Percentiles rank a stretch among this genome's conserved stretches.
These are phyloP conservation scores for Pantherophis guttatus DNA, from an alignment of 2,113 vertebrate genomes.

Conservation along the genomic window DNA sequence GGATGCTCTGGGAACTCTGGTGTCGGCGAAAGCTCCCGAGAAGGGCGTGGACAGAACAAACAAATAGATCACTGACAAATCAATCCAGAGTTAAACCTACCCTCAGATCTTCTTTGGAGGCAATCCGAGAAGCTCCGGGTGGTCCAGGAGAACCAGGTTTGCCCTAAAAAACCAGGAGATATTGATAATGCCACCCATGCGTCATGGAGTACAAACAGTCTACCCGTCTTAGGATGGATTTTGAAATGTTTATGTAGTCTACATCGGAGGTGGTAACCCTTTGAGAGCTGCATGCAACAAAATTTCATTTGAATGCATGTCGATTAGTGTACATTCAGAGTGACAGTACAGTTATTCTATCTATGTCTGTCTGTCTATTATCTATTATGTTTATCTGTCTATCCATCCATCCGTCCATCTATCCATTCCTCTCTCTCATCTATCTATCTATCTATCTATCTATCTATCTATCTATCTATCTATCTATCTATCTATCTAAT, in stretches of 20 bases:
- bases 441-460: too few relatives aligned
- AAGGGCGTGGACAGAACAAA: not conserved
- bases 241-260: not conserved
- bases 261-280: too few relatives aligned
- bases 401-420: too few relatives aligned
- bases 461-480: too few relatives aligned
- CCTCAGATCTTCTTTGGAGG: slow-evolving; percentile 75
- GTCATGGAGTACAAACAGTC: not conserved
- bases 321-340: too few relatives aligned
- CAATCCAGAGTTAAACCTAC: slow-evolving; percentile 51
- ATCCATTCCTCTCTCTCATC: too few relatives aligned
- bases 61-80: not conserved
- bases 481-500: too few relatives aligned
- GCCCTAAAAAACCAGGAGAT: slow-evolving; percentile 66
- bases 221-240: not conserved
- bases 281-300: too few relatives aligned
- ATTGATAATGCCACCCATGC: not conserved
- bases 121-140: slow-evolving; percentile 61
- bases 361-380: too few relatives aligned
- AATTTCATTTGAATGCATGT: too few relatives aligned
- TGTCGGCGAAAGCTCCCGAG: not conserved
- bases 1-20: not conserved
- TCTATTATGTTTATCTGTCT: too few relatives aligned
- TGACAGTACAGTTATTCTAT: too few relatives aligned
- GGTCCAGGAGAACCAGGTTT: slow-evolving; percentile 76